Evolutionary conservation across 2,113 vertebrate genomes (phyloP).

Genomic region (Hypomesus transpacificus): DNA sequence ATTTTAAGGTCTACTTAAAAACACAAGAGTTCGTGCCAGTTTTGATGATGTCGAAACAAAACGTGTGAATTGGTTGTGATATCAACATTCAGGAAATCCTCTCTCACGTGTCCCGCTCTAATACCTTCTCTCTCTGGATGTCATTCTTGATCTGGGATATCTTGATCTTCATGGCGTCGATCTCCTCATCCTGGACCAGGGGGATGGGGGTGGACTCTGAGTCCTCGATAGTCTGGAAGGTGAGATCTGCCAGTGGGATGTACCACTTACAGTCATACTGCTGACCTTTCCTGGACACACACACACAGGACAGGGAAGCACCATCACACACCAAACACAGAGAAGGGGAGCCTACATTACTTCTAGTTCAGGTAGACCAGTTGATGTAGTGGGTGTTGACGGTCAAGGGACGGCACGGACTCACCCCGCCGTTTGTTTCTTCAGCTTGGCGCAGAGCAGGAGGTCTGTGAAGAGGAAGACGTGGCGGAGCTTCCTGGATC

Average conservation of each 20-base stretch:
- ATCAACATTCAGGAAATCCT: neutral
- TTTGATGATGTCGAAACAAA: neutral
- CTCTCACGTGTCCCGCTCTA: neutral
- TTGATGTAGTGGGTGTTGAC: too few species aligned
- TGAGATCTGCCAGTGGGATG: slow-evolving; percentile 87
- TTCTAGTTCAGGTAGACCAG: neutral
- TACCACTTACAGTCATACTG: slow-evolving; percentile 98
- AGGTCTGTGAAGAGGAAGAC: slow-evolving; percentile 95
- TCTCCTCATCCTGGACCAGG: slow-evolving; percentile 86
- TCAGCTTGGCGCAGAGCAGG: slow-evolving; percentile 92
- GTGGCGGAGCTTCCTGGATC: slow-evolving; percentile 89
- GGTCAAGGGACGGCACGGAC: slow-evolving; percentile 27
- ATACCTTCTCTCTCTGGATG: slow-evolving; percentile 92
- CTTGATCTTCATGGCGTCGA: slow-evolving; percentile 93
- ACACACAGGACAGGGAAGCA: neutral
- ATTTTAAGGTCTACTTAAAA: too few species aligned
- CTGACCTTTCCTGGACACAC: slow-evolving; percentile 80
- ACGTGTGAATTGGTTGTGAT: too few species aligned
- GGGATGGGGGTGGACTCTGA: slow-evolving; percentile 82
- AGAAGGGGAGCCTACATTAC: neutral
- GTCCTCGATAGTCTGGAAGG: slow-evolving; percentile 90
- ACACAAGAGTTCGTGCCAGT: too few species aligned
- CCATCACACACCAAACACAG: neutral
- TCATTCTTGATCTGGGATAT: slow-evolving; percentile 94
- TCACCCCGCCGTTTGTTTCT: slow-evolving; percentile 93